Conservation (phyloP, 2,888 invertebrate species). For the Allolobophora icterica region DNA sequence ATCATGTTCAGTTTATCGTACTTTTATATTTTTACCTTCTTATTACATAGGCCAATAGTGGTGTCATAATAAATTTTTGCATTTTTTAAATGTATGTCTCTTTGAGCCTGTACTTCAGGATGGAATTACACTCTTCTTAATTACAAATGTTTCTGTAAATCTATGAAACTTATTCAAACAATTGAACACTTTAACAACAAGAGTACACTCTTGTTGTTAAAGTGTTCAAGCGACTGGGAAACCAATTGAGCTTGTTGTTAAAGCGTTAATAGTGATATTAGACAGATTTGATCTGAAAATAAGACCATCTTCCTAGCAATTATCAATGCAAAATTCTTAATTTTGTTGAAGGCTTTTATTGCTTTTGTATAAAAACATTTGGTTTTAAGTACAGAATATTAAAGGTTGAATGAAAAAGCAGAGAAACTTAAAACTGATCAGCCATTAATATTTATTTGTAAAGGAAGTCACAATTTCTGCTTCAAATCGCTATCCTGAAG, state of each 20-base stretch:
- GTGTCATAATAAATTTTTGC: not conserved
- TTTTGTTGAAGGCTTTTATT: not conserved
- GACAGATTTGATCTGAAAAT: not conserved
- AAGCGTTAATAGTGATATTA: not conserved
- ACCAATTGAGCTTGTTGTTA: too few relatives aligned
- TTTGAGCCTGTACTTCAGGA: not conserved
- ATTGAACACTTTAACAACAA: too few relatives aligned
- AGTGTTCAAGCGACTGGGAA: too few relatives aligned
- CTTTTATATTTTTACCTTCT: not conserved
- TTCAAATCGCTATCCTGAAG: too few relatives aligned
- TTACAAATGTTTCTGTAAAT: not conserved
- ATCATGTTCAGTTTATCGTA: not conserved
- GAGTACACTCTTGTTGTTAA: too few relatives aligned
- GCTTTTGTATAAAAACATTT: not conserved
- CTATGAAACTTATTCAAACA: not conserved
- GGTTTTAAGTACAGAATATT: too few relatives aligned
- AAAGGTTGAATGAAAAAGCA: too few relatives aligned
- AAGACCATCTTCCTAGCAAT: not conserved
- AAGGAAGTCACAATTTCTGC: too few relatives aligned
- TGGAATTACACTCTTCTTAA: not conserved
- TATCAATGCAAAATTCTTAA: not conserved
- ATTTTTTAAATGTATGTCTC: not conserved
- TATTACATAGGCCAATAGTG: not conserved
- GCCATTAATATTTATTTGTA: too few relatives aligned
- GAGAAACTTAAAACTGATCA: too few relatives aligned